These are phyloP conservation scores for Triplophysa dalaica DNA, from an alignment of 2,113 vertebrate genomes.

Conservation along the genomic window DNA sequence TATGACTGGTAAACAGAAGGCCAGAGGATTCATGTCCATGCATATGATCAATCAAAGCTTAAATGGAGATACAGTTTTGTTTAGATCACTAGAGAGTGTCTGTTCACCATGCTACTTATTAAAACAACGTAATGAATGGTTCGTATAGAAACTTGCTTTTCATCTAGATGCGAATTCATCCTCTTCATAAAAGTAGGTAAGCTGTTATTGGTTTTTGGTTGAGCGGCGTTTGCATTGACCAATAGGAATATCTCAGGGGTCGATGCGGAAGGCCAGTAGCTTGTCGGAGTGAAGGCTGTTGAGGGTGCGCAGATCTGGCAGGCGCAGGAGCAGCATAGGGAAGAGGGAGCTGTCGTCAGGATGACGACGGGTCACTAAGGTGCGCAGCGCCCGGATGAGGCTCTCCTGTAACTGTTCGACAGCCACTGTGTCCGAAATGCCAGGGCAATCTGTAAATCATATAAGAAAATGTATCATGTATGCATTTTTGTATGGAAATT, in stretches of 20 bases:
- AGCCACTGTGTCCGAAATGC: conserved; percentile 68
- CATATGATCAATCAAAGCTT: conserved; percentile 14
- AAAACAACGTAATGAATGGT: conserved; percentile 10
- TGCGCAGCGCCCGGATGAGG: conserved; percentile 72
- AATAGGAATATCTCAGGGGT: conserved; percentile 62
- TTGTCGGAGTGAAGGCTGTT: conserved; percentile 80
- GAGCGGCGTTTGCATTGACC: background rate
- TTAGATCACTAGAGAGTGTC: conserved; percentile 5
- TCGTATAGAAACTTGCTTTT: conserved; percentile 19
- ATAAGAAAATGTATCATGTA: background rate
- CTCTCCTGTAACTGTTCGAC: conserved; percentile 79
- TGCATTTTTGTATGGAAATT: no score
- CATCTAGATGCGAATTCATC: conserved; percentile 29
- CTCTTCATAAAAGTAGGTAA: background rate
- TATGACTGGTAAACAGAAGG: conserved; percentile 31
- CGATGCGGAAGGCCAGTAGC: conserved; percentile 78
- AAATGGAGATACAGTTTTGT: conserved; percentile 25
- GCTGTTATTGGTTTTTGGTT: conserved; percentile 6
- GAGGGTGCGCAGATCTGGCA: conserved; percentile 79
- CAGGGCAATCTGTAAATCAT: conserved; percentile 68
- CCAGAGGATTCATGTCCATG: conserved; percentile 4
- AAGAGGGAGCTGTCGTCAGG: conserved; percentile 72
- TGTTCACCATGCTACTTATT: conserved; percentile 14
- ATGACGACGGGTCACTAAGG: conserved; percentile 70
- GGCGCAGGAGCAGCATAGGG: conserved; percentile 74